Base-by-base conservation (phyloP, 2,113 vertebrate species). In the Rana temporaria region DNA sequence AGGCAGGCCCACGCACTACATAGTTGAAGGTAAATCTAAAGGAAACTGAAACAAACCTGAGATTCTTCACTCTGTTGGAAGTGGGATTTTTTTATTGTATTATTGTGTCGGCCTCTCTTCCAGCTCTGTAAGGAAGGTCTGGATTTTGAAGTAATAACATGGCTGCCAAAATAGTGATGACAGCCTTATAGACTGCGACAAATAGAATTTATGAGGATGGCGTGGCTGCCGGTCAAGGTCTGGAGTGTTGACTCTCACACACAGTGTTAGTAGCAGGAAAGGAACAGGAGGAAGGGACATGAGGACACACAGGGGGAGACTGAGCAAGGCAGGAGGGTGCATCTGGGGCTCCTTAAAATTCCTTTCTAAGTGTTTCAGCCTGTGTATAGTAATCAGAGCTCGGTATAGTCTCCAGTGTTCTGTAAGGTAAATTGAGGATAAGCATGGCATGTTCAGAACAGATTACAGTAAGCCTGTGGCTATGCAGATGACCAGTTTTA, bases 301-400 rank as follows among this genome's bases (percentile, higher is more conserved):
- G 81, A 76, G 81, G 55, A 76, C 53, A 83, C 72, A 76, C 62
- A 32, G 53, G 63, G 57, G 71, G 71, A 9, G 71, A 34, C 63
- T 68, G 71, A 24, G 53, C 52, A 68, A 63, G 32, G 52, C 66
- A 63, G 57, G 71, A 76, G 38, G 55, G 81, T 83, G 72, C 81
- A 83, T 68, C 72, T 83, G 64, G 71, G 71, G 53, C n/a, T 53
- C 72, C 63, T 22, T 48, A 48, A 48, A 48, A 48, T 48, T 38
- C 4, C 7, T 38, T 38, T 38, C 34, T 57, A 52, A 30, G 30
- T 32, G 15, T 4, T 26, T 14, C 12, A 14, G 57, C 7, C 8
- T 6, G 11, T 34, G 1, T 32, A n/a, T 32, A 7, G 7, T 57
- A 48, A 48, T 55, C 69, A 56, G 14, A 16, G 9, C n/a, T 20